Evolutionary conservation across 1,140 invertebrate genomes (phyloP).

Genomic region (Prorops nasuta): DNA sequence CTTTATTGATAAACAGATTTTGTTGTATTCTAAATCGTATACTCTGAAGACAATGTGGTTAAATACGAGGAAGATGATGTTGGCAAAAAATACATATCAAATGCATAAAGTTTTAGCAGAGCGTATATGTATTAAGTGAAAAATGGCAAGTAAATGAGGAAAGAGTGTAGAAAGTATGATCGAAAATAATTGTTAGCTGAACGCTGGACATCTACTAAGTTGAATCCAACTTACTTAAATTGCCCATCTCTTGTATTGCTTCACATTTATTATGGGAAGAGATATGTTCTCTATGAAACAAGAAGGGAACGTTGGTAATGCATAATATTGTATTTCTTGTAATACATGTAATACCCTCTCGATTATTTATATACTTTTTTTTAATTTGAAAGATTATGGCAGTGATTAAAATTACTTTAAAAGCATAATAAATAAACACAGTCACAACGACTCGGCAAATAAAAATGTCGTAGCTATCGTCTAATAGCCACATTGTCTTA

Average conservation of each 20-base stretch:
- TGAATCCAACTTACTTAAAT: constrained; percentile 45
- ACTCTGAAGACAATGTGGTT: constrained; percentile 40
- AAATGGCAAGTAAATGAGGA: constrained; percentile 30
- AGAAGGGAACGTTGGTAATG: constrained; percentile 33
- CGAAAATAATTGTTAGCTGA: constrained; percentile 25
- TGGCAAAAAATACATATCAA: constrained; percentile 23
- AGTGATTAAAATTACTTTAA: background rate
- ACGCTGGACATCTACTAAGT: constrained; percentile 34
- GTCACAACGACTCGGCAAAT: too few relatives aligned
- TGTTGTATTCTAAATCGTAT: background rate
- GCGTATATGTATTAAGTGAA: constrained; percentile 34
- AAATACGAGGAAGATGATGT: constrained; percentile 24
- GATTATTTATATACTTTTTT: background rate
- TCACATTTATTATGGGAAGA: constrained; percentile 45
- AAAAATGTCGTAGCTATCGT: background rate
- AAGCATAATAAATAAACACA: background rate
- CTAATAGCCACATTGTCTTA: constrained; percentile 37
- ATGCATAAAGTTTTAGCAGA: constrained; percentile 36
- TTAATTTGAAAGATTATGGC: background rate
- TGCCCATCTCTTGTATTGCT: constrained; percentile 40
- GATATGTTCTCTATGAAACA: constrained; percentile 50
- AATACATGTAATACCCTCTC: constrained; percentile 9
- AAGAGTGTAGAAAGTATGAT: constrained; percentile 23
- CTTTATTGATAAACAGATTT: background rate
- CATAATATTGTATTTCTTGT: background rate